Evolutionary conservation across 2,888 invertebrate genomes (phyloP).

Genomic region (Willowsia nigromaculata): DNA sequence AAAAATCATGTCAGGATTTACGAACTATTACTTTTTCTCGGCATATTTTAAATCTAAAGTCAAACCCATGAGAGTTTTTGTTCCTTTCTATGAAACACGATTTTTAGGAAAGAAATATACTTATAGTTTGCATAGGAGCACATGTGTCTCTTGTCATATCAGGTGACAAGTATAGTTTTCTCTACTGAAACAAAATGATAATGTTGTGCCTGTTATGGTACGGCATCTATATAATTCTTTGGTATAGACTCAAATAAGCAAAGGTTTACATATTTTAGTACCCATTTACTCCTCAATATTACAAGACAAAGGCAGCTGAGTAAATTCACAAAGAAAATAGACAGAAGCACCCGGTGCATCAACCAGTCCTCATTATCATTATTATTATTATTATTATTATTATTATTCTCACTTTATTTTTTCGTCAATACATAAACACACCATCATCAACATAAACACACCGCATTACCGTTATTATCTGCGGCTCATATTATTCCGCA

Average conservation of each 20-base stretch:
- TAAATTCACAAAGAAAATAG: constrained; percentile 10
- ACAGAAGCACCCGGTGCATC: background rate
- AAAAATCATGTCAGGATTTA: background rate
- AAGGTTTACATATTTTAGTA: constrained; percentile 11
- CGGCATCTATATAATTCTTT: background rate
- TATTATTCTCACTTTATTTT: constrained; percentile 16
- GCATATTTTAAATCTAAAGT: background rate
- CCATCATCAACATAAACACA: too few species aligned
- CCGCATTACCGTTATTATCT: too few species aligned
- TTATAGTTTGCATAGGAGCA: background rate
- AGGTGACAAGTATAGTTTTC: constrained; percentile 16
- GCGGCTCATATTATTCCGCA: too few species aligned
- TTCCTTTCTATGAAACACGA: background rate
- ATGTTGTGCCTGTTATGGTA: too few species aligned
- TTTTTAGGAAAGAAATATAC: background rate
- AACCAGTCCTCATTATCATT: constrained; percentile 1
- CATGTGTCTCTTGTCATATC: background rate
- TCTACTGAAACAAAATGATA: background rate
- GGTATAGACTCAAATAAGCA: too few species aligned
- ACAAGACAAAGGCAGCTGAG: constrained; percentile 11
- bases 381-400: background rate
- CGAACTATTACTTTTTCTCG: background rate
- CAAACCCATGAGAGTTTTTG: background rate
- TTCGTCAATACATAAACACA: too few species aligned
- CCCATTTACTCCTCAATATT: background rate